Conservation (phyloP, 2,888 invertebrate species). For the Laothoe populi region DNA sequence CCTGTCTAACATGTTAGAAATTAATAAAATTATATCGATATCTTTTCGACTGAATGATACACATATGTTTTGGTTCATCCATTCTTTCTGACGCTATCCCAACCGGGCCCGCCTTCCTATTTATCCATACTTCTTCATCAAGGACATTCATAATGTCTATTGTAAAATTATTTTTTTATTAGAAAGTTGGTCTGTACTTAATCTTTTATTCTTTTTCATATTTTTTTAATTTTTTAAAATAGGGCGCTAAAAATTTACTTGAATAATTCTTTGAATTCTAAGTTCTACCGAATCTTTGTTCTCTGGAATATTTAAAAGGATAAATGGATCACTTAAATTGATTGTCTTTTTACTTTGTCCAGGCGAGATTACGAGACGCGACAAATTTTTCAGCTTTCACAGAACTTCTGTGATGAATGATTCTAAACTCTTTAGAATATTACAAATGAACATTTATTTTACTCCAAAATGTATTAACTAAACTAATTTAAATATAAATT, state of each 20-base stretch:
- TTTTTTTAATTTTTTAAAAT: too few relatives aligned
- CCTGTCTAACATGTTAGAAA: too few relatives aligned
- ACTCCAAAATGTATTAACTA: background rate
- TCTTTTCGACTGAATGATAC: too few relatives aligned
- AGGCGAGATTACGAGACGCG: conserved; percentile 23
- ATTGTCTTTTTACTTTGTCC: conserved; percentile 24
- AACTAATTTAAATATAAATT: background rate
- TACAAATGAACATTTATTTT: conserved; percentile 28
- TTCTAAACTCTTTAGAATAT: conserved; percentile 33
- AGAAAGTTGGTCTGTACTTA: too few relatives aligned
- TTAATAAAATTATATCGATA: too few relatives aligned
- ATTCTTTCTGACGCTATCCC: too few relatives aligned
- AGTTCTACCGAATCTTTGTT: background rate
- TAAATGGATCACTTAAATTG: conserved; percentile 26
- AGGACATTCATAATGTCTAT: too few relatives aligned
- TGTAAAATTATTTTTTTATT: too few relatives aligned
- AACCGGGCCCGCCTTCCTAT: too few relatives aligned
- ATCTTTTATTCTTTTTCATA: too few relatives aligned
- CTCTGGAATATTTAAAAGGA: background rate
- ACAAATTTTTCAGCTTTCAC: conserved; percentile 34
- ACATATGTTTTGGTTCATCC: too few relatives aligned
- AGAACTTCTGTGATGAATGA: conserved; percentile 38
- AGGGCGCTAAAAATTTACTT: background rate
- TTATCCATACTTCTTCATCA: too few relatives aligned
- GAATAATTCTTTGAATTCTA: background rate